Percentiles rank a stretch among this genome's conserved stretches.
phyloP scores from a whole-genome alignment of 2,797 vertebrate species.

The Paedocypris micromegethes region DNA sequence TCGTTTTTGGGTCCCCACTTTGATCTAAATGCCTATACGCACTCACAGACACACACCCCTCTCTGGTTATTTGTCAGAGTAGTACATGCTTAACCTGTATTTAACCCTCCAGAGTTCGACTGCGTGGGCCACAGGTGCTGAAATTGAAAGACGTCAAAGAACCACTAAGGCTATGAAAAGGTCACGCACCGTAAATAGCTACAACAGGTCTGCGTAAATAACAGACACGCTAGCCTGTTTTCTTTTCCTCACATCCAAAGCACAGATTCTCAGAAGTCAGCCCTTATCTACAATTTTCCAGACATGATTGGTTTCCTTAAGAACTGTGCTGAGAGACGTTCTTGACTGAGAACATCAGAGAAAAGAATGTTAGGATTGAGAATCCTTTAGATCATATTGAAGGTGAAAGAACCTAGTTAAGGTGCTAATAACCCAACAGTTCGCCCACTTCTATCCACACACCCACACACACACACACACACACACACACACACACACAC shows the following conservation, averaged over 20 bases:
- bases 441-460: too few species aligned
- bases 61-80: slow-evolving; percentile 31
- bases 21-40: not conserved
- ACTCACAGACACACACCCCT: not conserved
- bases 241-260: slow-evolving; percentile 39
- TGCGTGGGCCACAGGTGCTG: slow-evolving; percentile 50
- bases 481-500: too few species aligned
- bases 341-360: slow-evolving; percentile 29
- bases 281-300: slow-evolving; percentile 33
- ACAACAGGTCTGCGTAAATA: slow-evolving; percentile 54
- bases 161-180: slow-evolving; percentile 56
- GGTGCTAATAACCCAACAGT: not conserved
- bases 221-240: slow-evolving; percentile 50
- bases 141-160: slow-evolving; percentile 56
- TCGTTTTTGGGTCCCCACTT: too few species aligned
- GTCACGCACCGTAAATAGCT: slow-evolving; percentile 62
- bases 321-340: slow-evolving; percentile 28
- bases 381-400: not conserved
- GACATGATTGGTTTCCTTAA: slow-evolving; percentile 34
- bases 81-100: slow-evolving; percentile 49
- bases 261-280: slow-evolving; percentile 29
- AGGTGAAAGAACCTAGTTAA: not conserved
- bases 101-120: slow-evolving; percentile 55
- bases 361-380: slow-evolving; percentile 21
- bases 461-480: too few species aligned